Percentiles rank a stretch among this genome's conserved stretches.
Conservation (phyloP, 37 sponge, comb jelly and placozoan genomes). For the Chondrilla cf. caribensis region DNA sequence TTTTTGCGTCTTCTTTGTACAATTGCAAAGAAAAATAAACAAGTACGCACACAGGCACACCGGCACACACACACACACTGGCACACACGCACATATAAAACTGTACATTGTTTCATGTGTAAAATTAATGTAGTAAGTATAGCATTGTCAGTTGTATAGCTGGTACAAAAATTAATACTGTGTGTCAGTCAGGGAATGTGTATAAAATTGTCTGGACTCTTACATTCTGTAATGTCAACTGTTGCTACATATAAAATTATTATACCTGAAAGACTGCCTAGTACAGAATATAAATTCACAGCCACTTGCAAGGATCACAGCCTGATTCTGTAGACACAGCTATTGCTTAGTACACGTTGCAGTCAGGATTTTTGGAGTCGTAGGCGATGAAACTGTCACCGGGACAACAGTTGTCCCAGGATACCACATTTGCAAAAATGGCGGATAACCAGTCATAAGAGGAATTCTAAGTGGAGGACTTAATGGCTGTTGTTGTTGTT, state of each 20-base stretch:
- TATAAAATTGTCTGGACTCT: not conserved
- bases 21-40: no score
- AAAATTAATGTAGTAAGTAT: no score
- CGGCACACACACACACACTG: no score
- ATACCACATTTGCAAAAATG: conserved; percentile 21
- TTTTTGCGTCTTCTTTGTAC: no score
- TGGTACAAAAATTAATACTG: not conserved
- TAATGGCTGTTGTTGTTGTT: not conserved
- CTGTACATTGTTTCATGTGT: no score
- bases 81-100: no score
- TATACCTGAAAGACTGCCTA: not conserved
- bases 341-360: not conserved
- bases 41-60: no score
- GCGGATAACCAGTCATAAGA: not conserved
- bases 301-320: not conserved
- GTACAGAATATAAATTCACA: not conserved
- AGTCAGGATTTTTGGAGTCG: not conserved
- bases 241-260: conserved; percentile 2
- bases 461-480: not conserved
- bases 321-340: no score
- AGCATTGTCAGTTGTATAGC: not conserved
- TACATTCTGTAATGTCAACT: not conserved
- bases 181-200: conserved; percentile 14
- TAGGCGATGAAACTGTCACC: not conserved
- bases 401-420: conserved; percentile 4